A percentile compares a stretch with the other conserved stretches of the same genome.
Evolutionary conservation across 2,888 invertebrate species (phyloP).

Genomic region (Steinernema scapterisci): DNA sequence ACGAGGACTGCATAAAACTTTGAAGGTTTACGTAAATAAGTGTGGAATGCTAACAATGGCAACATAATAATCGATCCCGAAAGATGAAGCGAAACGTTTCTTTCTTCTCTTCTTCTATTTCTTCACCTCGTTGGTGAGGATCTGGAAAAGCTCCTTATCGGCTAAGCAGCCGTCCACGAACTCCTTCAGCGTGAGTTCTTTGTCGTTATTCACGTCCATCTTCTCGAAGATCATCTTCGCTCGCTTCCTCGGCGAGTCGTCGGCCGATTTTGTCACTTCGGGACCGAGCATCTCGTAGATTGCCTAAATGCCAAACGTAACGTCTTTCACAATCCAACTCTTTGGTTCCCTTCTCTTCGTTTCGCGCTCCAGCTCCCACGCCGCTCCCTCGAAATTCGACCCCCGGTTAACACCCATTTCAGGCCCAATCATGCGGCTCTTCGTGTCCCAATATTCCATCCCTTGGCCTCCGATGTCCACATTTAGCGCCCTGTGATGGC

Average conservation of each 20-base stretch:
- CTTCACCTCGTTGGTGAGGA: conserved; percentile 67
- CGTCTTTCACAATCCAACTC: background rate
- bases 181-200: conserved; percentile 81
- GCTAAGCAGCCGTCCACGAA: conserved; percentile 68
- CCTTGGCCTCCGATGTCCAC: too few species aligned
- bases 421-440: too few species aligned
- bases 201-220: conserved; percentile 99
- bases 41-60: conserved; percentile 26
- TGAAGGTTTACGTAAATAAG: conserved; percentile 27
- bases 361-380: too few species aligned
- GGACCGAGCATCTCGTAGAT: conserved; percentile 99
- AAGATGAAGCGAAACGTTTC: background rate
- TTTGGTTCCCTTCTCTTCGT: too few species aligned
- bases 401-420: too few species aligned
- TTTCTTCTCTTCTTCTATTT: conserved; percentile 44
- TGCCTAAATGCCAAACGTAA: conserved; percentile 75
- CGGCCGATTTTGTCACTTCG: conserved; percentile 89
- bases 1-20: conserved; percentile 5
- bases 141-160: conserved; percentile 68
- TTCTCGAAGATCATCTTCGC: conserved; percentile 95
- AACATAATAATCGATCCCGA: background rate
- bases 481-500: too few species aligned
- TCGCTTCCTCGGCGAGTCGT: conserved; percentile 89
- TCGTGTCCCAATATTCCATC: too few species aligned
- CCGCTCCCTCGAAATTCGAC: too few species aligned